phyloP scores from a whole-genome alignment of 2,113 vertebrate genomes.

The Daboia siamensis region DNA sequence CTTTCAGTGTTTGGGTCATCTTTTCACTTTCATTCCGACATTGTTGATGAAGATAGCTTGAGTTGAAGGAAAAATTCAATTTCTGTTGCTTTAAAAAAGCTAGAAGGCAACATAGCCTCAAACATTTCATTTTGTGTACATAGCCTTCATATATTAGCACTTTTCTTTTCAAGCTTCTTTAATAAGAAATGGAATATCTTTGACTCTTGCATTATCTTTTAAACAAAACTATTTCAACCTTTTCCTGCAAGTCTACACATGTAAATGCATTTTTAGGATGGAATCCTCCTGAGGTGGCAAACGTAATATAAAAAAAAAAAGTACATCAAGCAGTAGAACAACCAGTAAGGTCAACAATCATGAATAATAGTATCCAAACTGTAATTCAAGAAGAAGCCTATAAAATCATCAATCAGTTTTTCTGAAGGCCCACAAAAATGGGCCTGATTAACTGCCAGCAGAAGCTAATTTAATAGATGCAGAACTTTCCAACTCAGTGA shows the following conservation, averaged over 20 bases:
- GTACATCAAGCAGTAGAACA: background rate
- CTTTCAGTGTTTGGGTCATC: background rate
- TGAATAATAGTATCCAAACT: background rate
- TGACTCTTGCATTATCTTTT: background rate
- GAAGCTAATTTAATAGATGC: background rate
- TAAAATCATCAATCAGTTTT: background rate
- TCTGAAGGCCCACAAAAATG: background rate
- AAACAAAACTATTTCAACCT: background rate
- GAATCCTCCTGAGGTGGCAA: background rate
- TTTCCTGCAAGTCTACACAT: background rate
- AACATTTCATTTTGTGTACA: background rate
- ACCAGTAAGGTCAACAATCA: background rate
- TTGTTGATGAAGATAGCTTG: background rate
- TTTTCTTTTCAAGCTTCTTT: background rate
- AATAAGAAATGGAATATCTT: background rate
- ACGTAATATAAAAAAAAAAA: background rate
- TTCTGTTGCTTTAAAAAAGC: background rate
- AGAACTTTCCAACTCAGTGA: background rate
- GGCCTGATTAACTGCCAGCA: background rate
- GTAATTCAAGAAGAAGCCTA: background rate
- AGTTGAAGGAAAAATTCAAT: background rate
- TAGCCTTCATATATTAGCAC: rapidly evolving
- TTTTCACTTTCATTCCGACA: background rate
- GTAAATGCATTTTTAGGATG: background rate
- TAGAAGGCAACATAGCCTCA: rapidly evolving